Conservation (phyloP, 2,113 vertebrate species). For the human (Homo sapiens) region GRCh38 chr2:36877001-36877500, state of each 20-base stretch:
- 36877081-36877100: background rate
- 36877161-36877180: background rate
- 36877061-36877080: background rate
- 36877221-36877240: background rate
- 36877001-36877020: too few relatives aligned
- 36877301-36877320: background rate
- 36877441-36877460: background rate
- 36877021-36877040: too few relatives aligned
- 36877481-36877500: conserved; percentile 13
- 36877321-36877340: conserved; percentile 14
- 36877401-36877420: background rate
- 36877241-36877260: background rate
- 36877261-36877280: conserved; percentile 40
- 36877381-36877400: background rate
- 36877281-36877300: background rate
- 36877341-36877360: conserved; percentile 27
- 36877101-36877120: conserved; percentile 10
- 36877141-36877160: background rate
- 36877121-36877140: conserved; percentile 17
- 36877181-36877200: conserved; percentile 21
- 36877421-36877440: conserved; percentile 21
- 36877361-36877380: background rate
- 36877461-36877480: conserved; percentile 34
- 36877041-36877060: background rate
- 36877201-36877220: background rate